Evolutionary conservation across 1,140 invertebrate genomes (phyloP), one percentile per base, ranked within the genome.

Genomic region (Episyrphus balteatus): DNA sequence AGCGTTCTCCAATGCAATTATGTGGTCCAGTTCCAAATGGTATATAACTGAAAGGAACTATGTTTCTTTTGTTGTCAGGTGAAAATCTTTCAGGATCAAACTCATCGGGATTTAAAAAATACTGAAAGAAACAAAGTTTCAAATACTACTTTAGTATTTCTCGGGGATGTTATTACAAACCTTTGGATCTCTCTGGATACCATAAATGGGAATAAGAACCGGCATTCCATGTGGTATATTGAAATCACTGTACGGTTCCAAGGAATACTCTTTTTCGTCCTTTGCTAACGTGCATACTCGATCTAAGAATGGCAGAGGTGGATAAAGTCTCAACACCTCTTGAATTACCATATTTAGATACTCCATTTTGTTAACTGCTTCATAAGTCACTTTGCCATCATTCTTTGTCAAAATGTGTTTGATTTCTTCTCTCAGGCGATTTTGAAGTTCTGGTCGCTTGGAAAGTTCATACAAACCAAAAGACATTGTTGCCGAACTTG

Each of bases 1-100:
- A 67, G 0, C 65, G 57, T 46, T 68, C 70, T 75, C 83, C 85
- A 52, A 88, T 86, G 61, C 85, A 88, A 56, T 76, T 81, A 36
- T 84, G 73, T 5, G 81, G 79, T 13, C 86, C 86, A 44, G 83
- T 78, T 7, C 85, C 86, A 56, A 92, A 92, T 1, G 88, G 86
- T 47, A 90, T 63, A 59, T 79, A 88, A 1, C 76, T 73, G 46
- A 72, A 79, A 41, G 65, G 76, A 46, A 44, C 62, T 44, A 56
- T 68, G 52, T 50, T 62, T 55, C 60, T 68, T 2, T 69, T 68
- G 37, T 73, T 65, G 18, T 71, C 62, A 2, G 73, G 53, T 5
- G 63, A 70, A 52, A 82, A 82, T 49, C 83, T 70, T 52, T 84
- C 79, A 0, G 84, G 84, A 44, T 73, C 61, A 59, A 79, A 88